Base-by-base conservation (phyloP, 2,888 invertebrate genomes). In the Augiades crinisus region DNA sequence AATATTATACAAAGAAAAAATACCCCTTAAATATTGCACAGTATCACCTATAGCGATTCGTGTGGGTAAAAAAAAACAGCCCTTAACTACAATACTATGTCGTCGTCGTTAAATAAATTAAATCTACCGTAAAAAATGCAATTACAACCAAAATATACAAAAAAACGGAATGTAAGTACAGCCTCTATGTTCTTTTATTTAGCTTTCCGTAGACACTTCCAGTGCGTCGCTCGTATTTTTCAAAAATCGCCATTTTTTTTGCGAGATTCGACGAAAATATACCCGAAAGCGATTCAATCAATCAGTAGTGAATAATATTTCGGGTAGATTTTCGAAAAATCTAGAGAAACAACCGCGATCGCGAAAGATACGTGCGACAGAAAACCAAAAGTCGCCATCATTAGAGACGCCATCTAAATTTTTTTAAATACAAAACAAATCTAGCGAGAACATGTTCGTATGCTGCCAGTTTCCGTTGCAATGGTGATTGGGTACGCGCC, bases 41-140 rank as follows among this genome's bases (percentile, higher is more conserved):
- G 62, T 65, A 64, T 58, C 56, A 62, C 67, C 70, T 71, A 69
- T 68, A 68, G 77, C 77, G 70, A 62, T 72, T 68, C 56, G 73
- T 74, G 73, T 62, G 63, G 67, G 63, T 65, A 65, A 66, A 72
- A 66, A 72, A 75, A 78, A 81, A 79, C 84, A 85, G 84, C 82
- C 82, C 82, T 76, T 76, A 63, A 72, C 83, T 82, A 82, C 71
- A 65, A 72, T 62, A 70, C 68, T 76, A 70, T 72, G 65, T 60
- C n/a, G 27, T 27, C 27, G 17, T 49, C 19, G 49, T 27, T 49
- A 49, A 60, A 57, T 56, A 70, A 62, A 60, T 53, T 64, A 61
- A 57, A 53, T 59, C 67, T 67, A 63, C 64, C 61, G 60, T 62
- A 62, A 66, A 62, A 66, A 66, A 68, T 72, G 63, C 64, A 58